These are phyloP conservation scores for Tadarida brasiliensis DNA, from an alignment of 2,797 vertebrate genomes.

Conservation along the genomic window DNA sequence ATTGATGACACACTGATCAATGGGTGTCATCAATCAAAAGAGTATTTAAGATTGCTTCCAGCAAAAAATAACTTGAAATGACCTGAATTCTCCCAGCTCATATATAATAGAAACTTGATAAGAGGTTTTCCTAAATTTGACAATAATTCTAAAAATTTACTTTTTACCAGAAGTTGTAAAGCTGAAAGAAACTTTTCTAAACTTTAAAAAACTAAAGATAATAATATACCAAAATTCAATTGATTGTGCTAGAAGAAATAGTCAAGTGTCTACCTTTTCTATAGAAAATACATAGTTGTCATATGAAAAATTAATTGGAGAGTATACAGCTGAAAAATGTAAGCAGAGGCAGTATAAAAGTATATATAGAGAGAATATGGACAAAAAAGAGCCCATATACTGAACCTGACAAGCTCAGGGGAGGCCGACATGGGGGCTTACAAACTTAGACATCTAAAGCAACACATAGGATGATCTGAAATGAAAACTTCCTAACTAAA, in stretches of 20 bases:
- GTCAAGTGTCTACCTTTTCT: background rate
- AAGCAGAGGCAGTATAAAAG: background rate
- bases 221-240: background rate
- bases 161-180: slow-evolving; percentile 4
- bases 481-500: background rate
- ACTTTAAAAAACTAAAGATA: slow-evolving; percentile 10
- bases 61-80: slow-evolving; percentile 18
- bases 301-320: background rate
- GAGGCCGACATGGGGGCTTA: background rate
- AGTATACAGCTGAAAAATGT: background rate
- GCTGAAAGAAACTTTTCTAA: background rate
- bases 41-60: background rate
- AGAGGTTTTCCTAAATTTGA: slow-evolving; percentile 24
- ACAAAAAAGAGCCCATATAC: background rate
- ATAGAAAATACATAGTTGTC: background rate
- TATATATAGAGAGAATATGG: background rate
- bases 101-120: background rate
- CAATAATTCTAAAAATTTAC: slow-evolving; percentile 19
- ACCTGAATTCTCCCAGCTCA: background rate
- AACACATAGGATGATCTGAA: background rate
- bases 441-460: background rate
- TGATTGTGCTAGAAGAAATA: background rate
- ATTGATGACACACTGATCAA: background rate
- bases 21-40: background rate
- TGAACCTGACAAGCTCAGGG: background rate